A percentile compares a stretch with the other conserved stretches of the same genome.
phyloP scores from a whole-genome alignment of 2,888 invertebrate species.

The Pinctada fucata region DNA sequence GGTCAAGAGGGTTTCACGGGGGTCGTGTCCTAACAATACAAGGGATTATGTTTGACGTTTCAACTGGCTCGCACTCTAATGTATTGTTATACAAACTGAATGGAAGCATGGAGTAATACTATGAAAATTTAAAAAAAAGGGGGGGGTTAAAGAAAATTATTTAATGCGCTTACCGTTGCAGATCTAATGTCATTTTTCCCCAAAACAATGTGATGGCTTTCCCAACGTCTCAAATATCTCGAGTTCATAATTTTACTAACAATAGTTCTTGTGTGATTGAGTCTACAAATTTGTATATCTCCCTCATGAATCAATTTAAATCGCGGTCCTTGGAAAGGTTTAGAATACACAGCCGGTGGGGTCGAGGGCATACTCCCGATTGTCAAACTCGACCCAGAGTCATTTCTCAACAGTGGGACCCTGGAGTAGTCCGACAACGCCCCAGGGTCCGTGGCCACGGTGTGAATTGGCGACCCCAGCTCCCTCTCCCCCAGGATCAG shows the following conservation, averaged over 20 bases:
- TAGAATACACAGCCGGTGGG: slow-evolving; percentile 21
- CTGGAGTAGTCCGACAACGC: slow-evolving; percentile 1
- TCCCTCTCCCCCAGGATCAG: slow-evolving; percentile 22
- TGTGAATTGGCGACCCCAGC: slow-evolving; percentile 22
- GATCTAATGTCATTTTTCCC: slow-evolving; percentile 84
- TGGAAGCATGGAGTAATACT: no score
- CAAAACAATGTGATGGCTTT: slow-evolving; percentile 85
- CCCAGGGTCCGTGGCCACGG: slow-evolving; percentile 1
- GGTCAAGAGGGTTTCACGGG: no score
- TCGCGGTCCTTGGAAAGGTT: slow-evolving; percentile 69
- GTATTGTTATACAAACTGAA: no score
- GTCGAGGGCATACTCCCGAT: slow-evolving; percentile 30
- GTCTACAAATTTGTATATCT: slow-evolving; percentile 85
- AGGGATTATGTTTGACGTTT: no score
- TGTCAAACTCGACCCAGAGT: slow-evolving; percentile 31
- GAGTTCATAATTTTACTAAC: slow-evolving; percentile 88
- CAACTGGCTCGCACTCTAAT: no score
- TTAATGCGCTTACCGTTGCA: slow-evolving; percentile 82
- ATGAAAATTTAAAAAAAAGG: no score
- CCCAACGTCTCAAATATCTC: slow-evolving; percentile 87
- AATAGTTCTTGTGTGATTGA: slow-evolving; percentile 87
- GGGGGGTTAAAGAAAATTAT: no score
- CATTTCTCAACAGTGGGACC: slow-evolving; percentile 31
- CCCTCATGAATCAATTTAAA: slow-evolving; percentile 86
- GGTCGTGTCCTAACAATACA: no score